Percentiles rank a stretch among this genome's conserved stretches.
phyloP scores from a whole-genome alignment of 1,140 invertebrate species.

The Brachionus manjavacas region DNA sequence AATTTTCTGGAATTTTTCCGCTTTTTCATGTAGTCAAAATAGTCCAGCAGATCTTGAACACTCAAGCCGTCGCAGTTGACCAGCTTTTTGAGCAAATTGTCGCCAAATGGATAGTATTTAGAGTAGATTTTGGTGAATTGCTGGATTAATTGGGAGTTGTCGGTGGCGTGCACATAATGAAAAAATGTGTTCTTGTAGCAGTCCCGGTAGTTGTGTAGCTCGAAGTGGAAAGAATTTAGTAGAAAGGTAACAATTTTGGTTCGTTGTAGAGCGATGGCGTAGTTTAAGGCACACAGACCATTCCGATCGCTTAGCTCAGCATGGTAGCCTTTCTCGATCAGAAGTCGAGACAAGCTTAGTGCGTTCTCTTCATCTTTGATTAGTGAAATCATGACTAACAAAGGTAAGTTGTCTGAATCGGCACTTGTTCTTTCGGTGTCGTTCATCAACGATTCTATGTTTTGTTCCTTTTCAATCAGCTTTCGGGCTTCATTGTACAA shows the following conservation, averaged over 20 bases:
- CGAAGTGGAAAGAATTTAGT: background rate
- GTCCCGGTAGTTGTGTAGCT: background rate
- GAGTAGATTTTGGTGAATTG: background rate
- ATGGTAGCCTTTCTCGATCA: constrained; percentile 24
- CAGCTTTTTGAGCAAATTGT: background rate
- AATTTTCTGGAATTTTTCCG: background rate
- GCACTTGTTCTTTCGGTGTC: background rate
- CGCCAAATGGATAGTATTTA: background rate
- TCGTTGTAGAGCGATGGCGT: background rate
- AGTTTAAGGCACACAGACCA: constrained; percentile 13
- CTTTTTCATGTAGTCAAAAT: background rate
- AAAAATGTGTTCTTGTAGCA: constrained; percentile 14
- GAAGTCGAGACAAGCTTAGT: background rate
- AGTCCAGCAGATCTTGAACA: constrained; percentile 5
- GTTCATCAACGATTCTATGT: background rate
- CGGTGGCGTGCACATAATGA: background rate
- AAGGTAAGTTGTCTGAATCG: background rate
- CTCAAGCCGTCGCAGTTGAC: constrained; percentile 24
- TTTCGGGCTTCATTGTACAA: constrained; percentile 6
- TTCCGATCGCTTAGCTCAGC: background rate
- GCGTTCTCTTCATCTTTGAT: constrained; percentile 20
- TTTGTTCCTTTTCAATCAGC: background rate
- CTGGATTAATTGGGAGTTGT: background rate
- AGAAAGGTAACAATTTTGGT: background rate
- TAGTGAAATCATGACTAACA: background rate